Conservation (phyloP, 1,140 invertebrate species). For the Zaprionus africanus region DNA sequence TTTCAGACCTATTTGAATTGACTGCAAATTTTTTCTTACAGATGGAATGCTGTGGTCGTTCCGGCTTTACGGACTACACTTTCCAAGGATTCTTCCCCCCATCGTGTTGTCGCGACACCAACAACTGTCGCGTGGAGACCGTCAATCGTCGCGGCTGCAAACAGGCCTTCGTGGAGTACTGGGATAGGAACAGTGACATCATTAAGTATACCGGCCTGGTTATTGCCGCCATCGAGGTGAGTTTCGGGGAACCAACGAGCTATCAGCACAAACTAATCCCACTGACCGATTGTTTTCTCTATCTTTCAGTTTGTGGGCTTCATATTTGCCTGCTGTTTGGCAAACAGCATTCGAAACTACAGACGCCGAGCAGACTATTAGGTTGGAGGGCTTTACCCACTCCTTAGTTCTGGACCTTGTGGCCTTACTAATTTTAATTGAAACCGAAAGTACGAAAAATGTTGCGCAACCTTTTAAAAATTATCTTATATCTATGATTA, state of each 20-base stretch:
- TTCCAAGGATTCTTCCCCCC: conserved; percentile 72
- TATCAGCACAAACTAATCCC: conserved; percentile 9
- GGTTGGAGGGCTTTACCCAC: conserved; percentile 24
- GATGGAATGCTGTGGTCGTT: conserved; percentile 88
- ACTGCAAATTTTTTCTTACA: conserved; percentile 70
- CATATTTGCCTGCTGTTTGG: conserved; percentile 95
- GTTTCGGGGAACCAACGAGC: background rate
- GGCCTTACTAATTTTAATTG: conserved; percentile 68
- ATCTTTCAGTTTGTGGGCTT: conserved; percentile 92
- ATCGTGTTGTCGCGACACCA: conserved; percentile 84
- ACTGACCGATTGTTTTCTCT: background rate
- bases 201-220: conserved; percentile 88
- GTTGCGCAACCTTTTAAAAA: conserved; percentile 65
- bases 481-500: conserved; percentile 19
- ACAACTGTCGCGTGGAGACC: conserved; percentile 83
- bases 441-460: conserved; percentile 78
- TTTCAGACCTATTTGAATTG: background rate
- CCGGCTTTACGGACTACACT: conserved; percentile 84
- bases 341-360: conserved; percentile 93
- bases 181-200: conserved; percentile 85
- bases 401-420: conserved; percentile 5
- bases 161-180: conserved; percentile 83
- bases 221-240: conserved; percentile 88
- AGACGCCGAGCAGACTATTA: conserved; percentile 87
- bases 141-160: conserved; percentile 85